Evolutionary conservation across 1,140 invertebrate genomes (phyloP).

Genomic region (Drosophila ohnishii): DNA sequence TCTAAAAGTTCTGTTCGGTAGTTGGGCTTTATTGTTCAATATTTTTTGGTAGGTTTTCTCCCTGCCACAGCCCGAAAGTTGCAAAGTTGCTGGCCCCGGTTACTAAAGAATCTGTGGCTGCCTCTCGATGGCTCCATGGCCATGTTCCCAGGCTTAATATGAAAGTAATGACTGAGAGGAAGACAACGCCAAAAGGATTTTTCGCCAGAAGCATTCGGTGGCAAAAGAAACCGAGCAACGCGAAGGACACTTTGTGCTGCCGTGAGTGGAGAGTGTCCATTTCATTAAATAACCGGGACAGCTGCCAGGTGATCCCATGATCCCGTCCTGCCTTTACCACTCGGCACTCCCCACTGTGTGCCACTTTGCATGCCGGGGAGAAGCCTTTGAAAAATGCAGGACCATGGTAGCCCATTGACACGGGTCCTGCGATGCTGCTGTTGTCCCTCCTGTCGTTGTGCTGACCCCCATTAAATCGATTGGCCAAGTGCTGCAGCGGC

Average conservation of each 20-base stretch:
- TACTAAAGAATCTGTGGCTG: conserved; percentile 4
- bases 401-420: conserved; percentile 34
- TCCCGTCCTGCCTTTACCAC: conserved; percentile 1
- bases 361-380: conserved; percentile 18
- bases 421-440: conserved; percentile 3
- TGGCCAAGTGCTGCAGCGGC: conserved; percentile 23
- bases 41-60: conserved; percentile 15
- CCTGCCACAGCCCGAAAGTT: conserved; percentile 12
- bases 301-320: conserved; percentile 37
- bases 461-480: conserved; percentile 36
- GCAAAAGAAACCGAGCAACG: conserved; percentile 25
- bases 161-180: conserved; percentile 37
- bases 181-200: conserved; percentile 16
- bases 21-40: conserved; percentile 10
- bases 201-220: conserved; percentile 6
- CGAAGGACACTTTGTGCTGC: conserved; percentile 19
- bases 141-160: conserved; percentile 43
- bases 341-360: not conserved
- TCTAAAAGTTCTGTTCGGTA: conserved; percentile 7
- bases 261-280: conserved; percentile 27
- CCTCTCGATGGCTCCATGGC: conserved; percentile 1
- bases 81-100: not conserved
- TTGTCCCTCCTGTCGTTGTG: not conserved
- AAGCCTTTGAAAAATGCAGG: conserved; percentile 29
- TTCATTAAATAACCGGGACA: conserved; percentile 46